phyloP scores from a whole-genome alignment of 1,140 invertebrate genomes.

The Calephelis nemesis region DNA sequence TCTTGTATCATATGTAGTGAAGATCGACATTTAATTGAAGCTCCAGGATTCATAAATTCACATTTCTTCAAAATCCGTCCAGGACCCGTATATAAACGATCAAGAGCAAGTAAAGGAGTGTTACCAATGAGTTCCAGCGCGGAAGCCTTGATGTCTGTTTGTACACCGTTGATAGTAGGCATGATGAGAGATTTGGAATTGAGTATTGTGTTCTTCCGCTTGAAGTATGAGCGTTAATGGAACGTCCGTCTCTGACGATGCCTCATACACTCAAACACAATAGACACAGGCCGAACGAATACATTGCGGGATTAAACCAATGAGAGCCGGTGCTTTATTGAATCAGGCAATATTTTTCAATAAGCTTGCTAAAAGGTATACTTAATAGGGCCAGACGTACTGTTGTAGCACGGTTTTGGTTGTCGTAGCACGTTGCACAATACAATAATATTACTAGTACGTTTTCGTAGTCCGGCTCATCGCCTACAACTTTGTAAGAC shows the following conservation, averaged over 20 bases:
- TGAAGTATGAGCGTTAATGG: constrained; percentile 8
- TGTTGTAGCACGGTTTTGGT: too few species aligned
- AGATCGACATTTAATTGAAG: constrained; percentile 65
- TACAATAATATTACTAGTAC: too few species aligned
- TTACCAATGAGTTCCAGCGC: constrained; percentile 67
- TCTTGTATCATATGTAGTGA: constrained; percentile 60
- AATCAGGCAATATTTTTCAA: too few species aligned
- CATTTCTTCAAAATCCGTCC: constrained; percentile 67
- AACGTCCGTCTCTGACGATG: background rate
- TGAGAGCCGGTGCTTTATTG: too few species aligned
- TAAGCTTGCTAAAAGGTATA: too few species aligned
- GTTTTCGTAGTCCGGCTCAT: too few species aligned
- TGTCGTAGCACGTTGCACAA: too few species aligned
- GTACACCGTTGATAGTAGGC: constrained; percentile 32
- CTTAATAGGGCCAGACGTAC: too few species aligned
- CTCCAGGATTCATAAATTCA: constrained; percentile 71
- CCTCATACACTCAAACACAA: too few species aligned
- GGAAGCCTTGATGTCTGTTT: constrained; percentile 60
- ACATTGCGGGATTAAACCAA: too few species aligned
- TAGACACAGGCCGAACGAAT: too few species aligned
- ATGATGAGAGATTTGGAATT: constrained; percentile 21
- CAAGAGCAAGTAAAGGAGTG: constrained; percentile 63
- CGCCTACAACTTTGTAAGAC: too few species aligned
- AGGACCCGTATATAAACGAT: constrained; percentile 58
- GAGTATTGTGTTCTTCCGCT: background rate